Conservation (phyloP, 1,140 invertebrate species). For the Mya arenaria region DNA sequence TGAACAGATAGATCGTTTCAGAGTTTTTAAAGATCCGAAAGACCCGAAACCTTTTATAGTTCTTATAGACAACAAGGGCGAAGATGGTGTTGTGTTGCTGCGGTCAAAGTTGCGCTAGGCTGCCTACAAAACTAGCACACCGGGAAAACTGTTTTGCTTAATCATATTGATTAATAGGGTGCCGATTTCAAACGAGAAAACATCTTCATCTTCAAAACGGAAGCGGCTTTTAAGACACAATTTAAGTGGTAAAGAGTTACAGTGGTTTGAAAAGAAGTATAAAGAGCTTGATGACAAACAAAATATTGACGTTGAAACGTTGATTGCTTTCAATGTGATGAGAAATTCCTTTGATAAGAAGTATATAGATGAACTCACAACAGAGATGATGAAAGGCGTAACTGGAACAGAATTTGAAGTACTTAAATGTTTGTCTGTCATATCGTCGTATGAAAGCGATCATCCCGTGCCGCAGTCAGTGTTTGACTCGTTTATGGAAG, state of each 20-base stretch:
- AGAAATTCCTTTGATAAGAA: slow-evolving; percentile 33
- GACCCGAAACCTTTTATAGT: slow-evolving; percentile 23
- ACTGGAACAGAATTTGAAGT: slow-evolving; percentile 11
- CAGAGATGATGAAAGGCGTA: slow-evolving; percentile 24
- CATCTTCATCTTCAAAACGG: too few species aligned
- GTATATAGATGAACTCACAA: slow-evolving; percentile 10
- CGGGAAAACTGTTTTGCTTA: slow-evolving; percentile 28
- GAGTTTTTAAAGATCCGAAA: slow-evolving; percentile 22
- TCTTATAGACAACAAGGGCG: slow-evolving; percentile 26
- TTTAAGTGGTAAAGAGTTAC: background rate
- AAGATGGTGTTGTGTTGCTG: slow-evolving; percentile 6
- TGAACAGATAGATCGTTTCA: slow-evolving; percentile 10
- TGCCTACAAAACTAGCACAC: slow-evolving; percentile 23
- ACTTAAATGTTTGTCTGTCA: slow-evolving; percentile 2
- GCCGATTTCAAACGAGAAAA: background rate
- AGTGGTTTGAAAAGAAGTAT: slow-evolving; percentile 41
- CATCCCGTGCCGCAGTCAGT: slow-evolving; percentile 32
- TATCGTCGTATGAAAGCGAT: slow-evolving; percentile 32
- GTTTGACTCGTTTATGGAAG: slow-evolving; percentile 33
- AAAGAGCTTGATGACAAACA: slow-evolving; percentile 17
- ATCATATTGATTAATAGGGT: slow-evolving; percentile 11
- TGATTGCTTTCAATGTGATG: slow-evolving; percentile 39
- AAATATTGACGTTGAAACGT: slow-evolving; percentile 17
- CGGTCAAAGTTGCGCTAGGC: slow-evolving; percentile 21
- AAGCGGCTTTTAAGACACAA: background rate